Percentiles rank a stretch among this genome's conserved stretches.
These are phyloP conservation scores for Agrochola circellaris DNA, from an alignment of 2,888 invertebrate genomes.

Conservation along the genomic window DNA sequence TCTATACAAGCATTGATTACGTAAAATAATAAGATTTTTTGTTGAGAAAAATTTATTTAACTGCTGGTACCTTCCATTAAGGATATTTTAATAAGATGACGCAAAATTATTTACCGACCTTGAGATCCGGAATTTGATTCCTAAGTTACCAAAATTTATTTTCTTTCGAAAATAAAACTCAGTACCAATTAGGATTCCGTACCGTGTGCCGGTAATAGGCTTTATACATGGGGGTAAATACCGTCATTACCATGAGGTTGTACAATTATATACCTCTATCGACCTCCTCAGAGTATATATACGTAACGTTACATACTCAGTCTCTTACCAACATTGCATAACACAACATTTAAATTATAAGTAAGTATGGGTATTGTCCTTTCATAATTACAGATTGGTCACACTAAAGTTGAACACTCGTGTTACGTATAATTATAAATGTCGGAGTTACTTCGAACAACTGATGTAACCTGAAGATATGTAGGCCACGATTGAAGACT, in stretches of 20 bases:
- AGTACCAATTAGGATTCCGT: not conserved
- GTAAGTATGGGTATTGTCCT: slow-evolving; percentile 17
- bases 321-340: not conserved
- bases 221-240: not conserved
- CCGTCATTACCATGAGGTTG: not conserved
- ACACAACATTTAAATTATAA: not conserved
- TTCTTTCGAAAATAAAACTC: not conserved
- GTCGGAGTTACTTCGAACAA: slow-evolving; percentile 28
- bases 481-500: slow-evolving; percentile 52
- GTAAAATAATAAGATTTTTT: not conserved
- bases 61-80: not conserved
- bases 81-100: not conserved
- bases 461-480: slow-evolving; percentile 45
- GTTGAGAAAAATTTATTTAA: too few species aligned
- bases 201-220: not conserved
- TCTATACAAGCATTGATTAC: slow-evolving; percentile 1
- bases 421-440: slow-evolving; percentile 53
- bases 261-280: not conserved
- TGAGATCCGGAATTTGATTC: not conserved
- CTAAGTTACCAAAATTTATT: not conserved
- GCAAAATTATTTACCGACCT: not conserved
- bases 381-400: slow-evolving; percentile 43
- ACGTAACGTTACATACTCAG: not conserved
- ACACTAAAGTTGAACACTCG: slow-evolving; percentile 28
- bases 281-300: not conserved